Conservation (phyloP, 2,113 vertebrate species). For the Nothoprocta perdicaria region DNA sequence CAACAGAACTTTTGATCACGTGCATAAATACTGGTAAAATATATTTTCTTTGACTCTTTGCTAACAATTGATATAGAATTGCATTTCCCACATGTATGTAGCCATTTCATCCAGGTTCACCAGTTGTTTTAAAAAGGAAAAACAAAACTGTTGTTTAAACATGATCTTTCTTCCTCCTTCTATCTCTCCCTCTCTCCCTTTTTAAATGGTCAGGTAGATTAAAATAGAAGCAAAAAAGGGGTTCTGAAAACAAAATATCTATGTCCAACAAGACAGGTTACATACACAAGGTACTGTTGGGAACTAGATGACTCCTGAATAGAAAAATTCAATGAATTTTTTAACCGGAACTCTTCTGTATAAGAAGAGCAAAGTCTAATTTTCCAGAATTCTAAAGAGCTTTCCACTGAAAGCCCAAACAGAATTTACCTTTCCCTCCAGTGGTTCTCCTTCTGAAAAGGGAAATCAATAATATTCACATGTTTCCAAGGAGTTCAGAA, state of each 20-base stretch:
- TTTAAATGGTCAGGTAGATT: background rate
- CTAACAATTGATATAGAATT: background rate
- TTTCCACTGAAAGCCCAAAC: background rate
- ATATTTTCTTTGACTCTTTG: background rate
- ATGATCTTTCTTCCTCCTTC: background rate
- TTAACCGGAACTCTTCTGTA: background rate
- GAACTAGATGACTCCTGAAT: background rate
- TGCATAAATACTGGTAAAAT: conserved; percentile 40
- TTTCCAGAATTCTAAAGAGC: background rate
- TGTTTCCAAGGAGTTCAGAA: background rate
- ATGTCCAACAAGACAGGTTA: background rate
- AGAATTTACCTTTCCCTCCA: background rate
- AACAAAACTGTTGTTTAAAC: background rate
- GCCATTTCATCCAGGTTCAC: background rate
- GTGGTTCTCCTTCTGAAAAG: background rate
- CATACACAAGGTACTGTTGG: background rate
- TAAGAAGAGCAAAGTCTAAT: background rate
- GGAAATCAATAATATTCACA: background rate
- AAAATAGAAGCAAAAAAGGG: background rate
- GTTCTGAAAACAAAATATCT: background rate
- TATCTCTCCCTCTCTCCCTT: background rate
- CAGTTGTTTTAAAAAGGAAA: background rate
- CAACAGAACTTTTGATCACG: background rate
- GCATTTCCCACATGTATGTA: background rate
- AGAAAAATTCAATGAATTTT: background rate